These are phyloP conservation scores for Muricea muricata DNA, from an alignment of 92 coral and sea anemone species.

Conservation along the genomic window DNA sequence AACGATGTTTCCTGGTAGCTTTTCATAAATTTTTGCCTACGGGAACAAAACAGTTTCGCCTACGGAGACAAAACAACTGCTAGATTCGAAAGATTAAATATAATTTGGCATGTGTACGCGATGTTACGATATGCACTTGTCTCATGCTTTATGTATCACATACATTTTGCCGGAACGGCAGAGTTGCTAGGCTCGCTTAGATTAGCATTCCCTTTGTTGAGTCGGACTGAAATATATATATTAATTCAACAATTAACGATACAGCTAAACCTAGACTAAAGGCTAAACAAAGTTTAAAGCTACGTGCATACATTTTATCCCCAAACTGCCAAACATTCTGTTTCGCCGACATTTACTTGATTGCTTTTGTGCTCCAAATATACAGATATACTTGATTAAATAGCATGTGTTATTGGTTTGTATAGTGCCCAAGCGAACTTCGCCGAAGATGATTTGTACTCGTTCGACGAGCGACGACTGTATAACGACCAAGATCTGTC, in stretches of 20 bases:
- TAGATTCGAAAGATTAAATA: no score
- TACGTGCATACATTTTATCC: no score
- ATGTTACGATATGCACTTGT: not conserved
- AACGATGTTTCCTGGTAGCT: no score
- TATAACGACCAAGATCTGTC: conserved; percentile 94
- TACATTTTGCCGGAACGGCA: not conserved
- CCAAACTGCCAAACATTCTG: no score
- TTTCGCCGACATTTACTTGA: no score
- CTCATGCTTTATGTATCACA: not conserved
- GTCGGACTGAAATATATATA: not conserved
- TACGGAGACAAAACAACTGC: no score
- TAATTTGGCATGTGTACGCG: no score
- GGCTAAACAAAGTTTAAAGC: no score
- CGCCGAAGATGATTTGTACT: conserved; percentile 81
- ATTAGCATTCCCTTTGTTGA: not conserved
- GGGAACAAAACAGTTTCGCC: no score
- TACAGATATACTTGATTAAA: not conserved
- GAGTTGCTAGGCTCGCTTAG: not conserved
- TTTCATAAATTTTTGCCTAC: no score
- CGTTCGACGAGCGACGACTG: conserved; percentile 91
- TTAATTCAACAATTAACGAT: not conserved
- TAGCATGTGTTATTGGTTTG: not conserved
- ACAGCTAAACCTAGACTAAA: no score
- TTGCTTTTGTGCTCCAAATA: no score
- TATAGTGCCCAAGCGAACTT: conserved; percentile 82